Conservation (phyloP, 2,113 vertebrate genomes). For the Stomatorhinus ivindoensis region DNA sequence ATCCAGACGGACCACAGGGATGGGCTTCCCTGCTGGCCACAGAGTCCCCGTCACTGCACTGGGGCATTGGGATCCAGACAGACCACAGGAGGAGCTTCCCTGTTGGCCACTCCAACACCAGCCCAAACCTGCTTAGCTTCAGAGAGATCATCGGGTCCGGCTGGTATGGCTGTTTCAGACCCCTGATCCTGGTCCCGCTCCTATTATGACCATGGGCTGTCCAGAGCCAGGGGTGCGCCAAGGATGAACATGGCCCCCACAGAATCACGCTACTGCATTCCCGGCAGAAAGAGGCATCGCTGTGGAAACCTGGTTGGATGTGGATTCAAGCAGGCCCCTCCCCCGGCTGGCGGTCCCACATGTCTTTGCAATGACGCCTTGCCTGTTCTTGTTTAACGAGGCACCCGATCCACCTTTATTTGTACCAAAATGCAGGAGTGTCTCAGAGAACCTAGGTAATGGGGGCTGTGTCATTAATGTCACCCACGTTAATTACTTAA, state of each 20-base stretch:
- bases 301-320: neutral
- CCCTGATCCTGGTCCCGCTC: too few species aligned
- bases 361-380: neutral
- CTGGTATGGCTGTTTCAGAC: neutral
- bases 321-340: neutral
- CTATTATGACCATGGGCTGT: too few species aligned
- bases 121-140: neutral
- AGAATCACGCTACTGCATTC: neutral
- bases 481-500: neutral
- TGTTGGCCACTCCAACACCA: neutral
- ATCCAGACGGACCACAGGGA: too few species aligned
- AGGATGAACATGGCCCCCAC: neutral
- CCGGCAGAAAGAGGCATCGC: neutral
- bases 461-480: too few species aligned
- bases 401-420: conserved; percentile 23
- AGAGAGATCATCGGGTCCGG: neutral
- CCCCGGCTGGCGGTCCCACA: too few species aligned
- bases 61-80: too few species aligned
- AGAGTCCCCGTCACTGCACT: too few species aligned
- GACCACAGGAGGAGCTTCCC: too few species aligned
- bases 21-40: too few species aligned
- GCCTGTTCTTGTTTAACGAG: conserved; percentile 35
- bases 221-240: neutral
- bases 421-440: conserved; percentile 9
- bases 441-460: conserved; percentile 28